A percentile compares a stretch with the other conserved stretches of the same genome.
Conservation (phyloP, 2,888 invertebrate genomes). For the Platerodrilus igneus region DNA sequence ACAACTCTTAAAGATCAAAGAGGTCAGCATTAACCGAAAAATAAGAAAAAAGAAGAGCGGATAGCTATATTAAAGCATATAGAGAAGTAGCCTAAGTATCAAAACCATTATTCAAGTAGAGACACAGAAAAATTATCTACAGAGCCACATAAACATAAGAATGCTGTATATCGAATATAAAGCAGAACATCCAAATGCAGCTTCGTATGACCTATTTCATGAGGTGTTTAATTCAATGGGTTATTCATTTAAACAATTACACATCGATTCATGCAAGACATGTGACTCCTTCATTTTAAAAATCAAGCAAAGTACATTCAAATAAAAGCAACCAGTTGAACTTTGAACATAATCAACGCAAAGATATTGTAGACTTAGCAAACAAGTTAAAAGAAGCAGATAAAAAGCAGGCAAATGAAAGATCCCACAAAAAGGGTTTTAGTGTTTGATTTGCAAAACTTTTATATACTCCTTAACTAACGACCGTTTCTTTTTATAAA, state of each 20-base stretch:
- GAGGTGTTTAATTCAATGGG: slow-evolving; percentile 17
- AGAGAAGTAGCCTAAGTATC: slow-evolving; percentile 21
- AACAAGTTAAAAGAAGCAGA: neutral
- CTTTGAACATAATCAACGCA: too few species aligned
- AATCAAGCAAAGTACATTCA: slow-evolving; percentile 14
- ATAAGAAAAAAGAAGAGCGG: slow-evolving; percentile 17
- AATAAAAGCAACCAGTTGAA: slow-evolving; percentile 7
- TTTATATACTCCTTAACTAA: slow-evolving; percentile 19
- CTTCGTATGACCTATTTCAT: slow-evolving; percentile 11
- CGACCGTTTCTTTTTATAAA: slow-evolving; percentile 18
- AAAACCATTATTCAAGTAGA: neutral
- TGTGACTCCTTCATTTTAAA: slow-evolving; percentile 14
- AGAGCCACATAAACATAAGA: slow-evolving; percentile 18
- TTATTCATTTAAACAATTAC: slow-evolving; percentile 20
- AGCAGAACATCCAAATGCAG: slow-evolving; percentile 5
- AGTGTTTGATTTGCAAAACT: slow-evolving; percentile 23
- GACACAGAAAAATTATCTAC: slow-evolving; percentile 12
- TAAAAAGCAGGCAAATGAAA: slow-evolving; percentile 7
- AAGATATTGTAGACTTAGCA: too few species aligned
- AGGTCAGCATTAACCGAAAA: slow-evolving; percentile 20
- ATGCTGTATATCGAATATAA: slow-evolving; percentile 13
- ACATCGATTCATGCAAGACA: slow-evolving; percentile 21
- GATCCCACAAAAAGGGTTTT: slow-evolving; percentile 10
- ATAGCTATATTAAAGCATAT: slow-evolving; percentile 18
- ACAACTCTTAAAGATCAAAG: slow-evolving; percentile 12